phyloP scores from a whole-genome alignment of 2,888 invertebrate genomes.

The Perizoma affinitatum region DNA sequence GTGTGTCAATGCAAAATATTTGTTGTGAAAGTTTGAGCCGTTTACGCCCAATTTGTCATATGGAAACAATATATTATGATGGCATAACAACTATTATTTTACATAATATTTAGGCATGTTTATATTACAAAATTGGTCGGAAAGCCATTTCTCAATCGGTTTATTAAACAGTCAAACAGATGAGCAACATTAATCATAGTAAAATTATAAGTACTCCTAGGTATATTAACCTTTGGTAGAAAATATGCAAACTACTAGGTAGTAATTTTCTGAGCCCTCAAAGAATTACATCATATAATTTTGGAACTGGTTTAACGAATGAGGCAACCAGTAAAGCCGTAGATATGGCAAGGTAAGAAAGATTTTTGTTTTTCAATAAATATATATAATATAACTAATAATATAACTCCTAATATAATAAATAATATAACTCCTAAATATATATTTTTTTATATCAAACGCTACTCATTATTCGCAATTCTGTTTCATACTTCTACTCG shows the following conservation, averaged over 20 bases:
- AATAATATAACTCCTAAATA: no score
- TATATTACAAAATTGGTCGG: slow-evolving; percentile 47
- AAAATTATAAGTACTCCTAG: slow-evolving; percentile 10
- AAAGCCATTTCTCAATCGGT: slow-evolving; percentile 39
- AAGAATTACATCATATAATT: slow-evolving; percentile 15
- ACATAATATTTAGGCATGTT: slow-evolving; percentile 42
- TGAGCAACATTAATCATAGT: slow-evolving; percentile 28
- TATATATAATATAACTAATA: no score
- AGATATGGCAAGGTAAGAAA: no score
- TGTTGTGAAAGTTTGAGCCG: slow-evolving; percentile 33
- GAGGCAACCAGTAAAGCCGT: neutral
- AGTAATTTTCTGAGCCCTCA: slow-evolving; percentile 5
- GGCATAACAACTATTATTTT: slow-evolving; percentile 33
- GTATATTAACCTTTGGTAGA: slow-evolving; percentile 18
- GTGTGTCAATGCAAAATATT: slow-evolving; percentile 20
- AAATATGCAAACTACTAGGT: slow-evolving; percentile 15
- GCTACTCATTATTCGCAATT: no score
- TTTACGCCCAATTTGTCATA: slow-evolving; percentile 34
- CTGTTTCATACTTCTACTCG: no score
- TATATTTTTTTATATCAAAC: no score
- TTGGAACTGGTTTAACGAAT: neutral
- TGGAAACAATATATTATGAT: slow-evolving; percentile 24
- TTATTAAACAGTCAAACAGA: slow-evolving; percentile 20
- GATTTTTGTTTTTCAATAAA: no score
- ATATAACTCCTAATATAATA: no score